Conservation (phyloP, 2,888 invertebrate species). For the Tiphia femorata region DNA sequence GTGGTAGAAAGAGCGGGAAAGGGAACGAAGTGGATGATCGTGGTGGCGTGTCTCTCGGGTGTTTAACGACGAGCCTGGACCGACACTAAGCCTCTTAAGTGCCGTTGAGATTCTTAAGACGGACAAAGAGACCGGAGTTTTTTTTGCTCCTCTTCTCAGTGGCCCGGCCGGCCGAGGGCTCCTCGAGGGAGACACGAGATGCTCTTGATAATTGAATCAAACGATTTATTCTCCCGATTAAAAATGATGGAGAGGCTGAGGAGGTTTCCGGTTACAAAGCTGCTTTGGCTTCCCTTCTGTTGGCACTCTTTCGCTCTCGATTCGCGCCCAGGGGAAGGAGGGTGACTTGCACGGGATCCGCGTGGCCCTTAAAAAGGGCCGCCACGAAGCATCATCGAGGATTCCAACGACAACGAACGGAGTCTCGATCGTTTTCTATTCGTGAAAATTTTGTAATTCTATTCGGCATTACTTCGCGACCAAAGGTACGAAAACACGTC, state of each 20-base stretch:
- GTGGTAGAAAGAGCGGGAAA: constrained; percentile 3
- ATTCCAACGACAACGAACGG: too few species aligned
- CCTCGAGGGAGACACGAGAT: constrained; percentile 28
- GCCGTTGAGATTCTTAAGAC: constrained; percentile 64
- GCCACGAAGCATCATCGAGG: too few species aligned
- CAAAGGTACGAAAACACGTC: too few species aligned
- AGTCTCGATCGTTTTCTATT: too few species aligned
- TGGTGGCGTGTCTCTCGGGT: constrained; percentile 28
- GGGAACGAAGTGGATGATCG: constrained; percentile 19
- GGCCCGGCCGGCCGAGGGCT: constrained; percentile 9
- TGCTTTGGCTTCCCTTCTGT: constrained; percentile 54
- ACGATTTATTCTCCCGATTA: constrained; percentile 69
- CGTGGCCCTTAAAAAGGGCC: too few species aligned
- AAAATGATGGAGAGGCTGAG: constrained; percentile 61
- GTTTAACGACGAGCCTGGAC: constrained; percentile 49
- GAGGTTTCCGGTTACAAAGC: constrained; percentile 65
- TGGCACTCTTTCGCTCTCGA: constrained; percentile 25
- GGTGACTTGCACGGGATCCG: too few species aligned
- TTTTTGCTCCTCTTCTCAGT: constrained; percentile 38
- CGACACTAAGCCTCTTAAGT: constrained; percentile 66
- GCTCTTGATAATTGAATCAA: constrained; percentile 63
- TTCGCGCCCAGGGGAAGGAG: constrained; percentile 38
- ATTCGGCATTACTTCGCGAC: too few species aligned
- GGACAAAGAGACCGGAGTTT: constrained; percentile 62
- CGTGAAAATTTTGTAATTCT: too few species aligned